Evolutionary conservation across 2,888 invertebrate species (phyloP), one percentile per base, ranked within the genome.

Genomic region (Tinea semifulvella): DNA sequence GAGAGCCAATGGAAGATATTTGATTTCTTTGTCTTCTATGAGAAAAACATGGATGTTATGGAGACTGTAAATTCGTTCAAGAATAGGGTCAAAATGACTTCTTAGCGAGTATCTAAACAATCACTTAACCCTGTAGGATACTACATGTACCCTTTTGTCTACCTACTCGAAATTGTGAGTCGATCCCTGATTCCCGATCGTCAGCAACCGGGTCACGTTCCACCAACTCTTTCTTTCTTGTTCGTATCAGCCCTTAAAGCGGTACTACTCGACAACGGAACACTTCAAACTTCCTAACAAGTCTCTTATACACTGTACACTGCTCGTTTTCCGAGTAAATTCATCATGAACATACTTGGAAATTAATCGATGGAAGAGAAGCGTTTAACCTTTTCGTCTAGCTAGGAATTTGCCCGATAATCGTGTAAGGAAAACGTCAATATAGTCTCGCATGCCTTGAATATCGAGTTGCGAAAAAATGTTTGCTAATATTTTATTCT

Each of bases 181-280:
- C 40, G 40, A 22, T 22, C 40, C 40, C 40, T 40, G 40, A 40
- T 40, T 40, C 40, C 22, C 40, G 13, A 2, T 40, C 20, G 22
- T 40, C 40, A 40, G 40, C n/a, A 72, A 61, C 69, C 71, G 46
- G 49, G 59, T 68, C 74, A 73, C 75, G 74, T 65, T 57, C 60
- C 48, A 22, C 42, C 52, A 71, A 72, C 65, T 72, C 71, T 70
- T 72, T 72, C 71, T 70, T 70, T 69, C 58, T 56, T 61, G 58
- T 56, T 63, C 63, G 62, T 68, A 66, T 64, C 69, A 59, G 62
- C 56, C 59, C 56, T 57, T 57, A 52, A 53, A 63, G 66, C 70
- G 61, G 72, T 67, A 59, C 62, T 62, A n/a, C 40, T 11, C 40
- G 10, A 40, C n/a, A 18, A 38, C 38, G 13, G 19, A 38, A 17